phyloP scores from a whole-genome alignment of 30 jellyfish, hydroid and myxozoan genomes.

The Aurelia sp. region DNA sequence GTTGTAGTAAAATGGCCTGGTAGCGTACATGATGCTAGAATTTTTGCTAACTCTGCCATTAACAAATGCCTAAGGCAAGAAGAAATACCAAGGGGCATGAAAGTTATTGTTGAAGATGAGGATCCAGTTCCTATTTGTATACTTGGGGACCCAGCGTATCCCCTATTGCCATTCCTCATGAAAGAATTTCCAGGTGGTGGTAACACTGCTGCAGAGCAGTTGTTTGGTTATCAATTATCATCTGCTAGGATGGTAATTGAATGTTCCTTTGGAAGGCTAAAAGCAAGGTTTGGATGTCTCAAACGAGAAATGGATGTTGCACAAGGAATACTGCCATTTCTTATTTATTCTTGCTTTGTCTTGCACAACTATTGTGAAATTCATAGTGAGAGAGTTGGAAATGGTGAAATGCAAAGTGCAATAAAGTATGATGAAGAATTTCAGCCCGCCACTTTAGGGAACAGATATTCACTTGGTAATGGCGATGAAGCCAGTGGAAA shows the following conservation, averaged over 20 bases:
- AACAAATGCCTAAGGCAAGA: conserved; percentile 19
- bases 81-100: conserved; percentile 43
- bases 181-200: conserved; percentile 54
- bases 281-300: conserved; percentile 52
- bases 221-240: conserved; percentile 61
- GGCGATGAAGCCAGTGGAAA: conserved; percentile 36
- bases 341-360: conserved; percentile 39
- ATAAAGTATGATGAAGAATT: conserved; percentile 3
- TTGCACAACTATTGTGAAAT: conserved; percentile 48
- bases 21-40: conserved; percentile 68
- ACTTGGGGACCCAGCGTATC: conserved; percentile 85
- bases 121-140: conserved; percentile 53
- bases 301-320: conserved; percentile 48
- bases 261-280: conserved; percentile 69
- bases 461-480: not conserved
- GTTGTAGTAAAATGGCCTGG: conserved; percentile 68
- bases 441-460: conserved; percentile 11
- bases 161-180: conserved; percentile 72
- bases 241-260: conserved; percentile 67
- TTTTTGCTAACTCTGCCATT: conserved; percentile 34
- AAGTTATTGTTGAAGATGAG: conserved; percentile 37
- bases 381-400: conserved; percentile 17
- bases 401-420: conserved; percentile 20
- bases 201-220: conserved; percentile 44
- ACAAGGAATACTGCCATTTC: not conserved